Base-by-base conservation (phyloP, 2,797 vertebrate genomes). In the Tamandua tetradactyla region DNA sequence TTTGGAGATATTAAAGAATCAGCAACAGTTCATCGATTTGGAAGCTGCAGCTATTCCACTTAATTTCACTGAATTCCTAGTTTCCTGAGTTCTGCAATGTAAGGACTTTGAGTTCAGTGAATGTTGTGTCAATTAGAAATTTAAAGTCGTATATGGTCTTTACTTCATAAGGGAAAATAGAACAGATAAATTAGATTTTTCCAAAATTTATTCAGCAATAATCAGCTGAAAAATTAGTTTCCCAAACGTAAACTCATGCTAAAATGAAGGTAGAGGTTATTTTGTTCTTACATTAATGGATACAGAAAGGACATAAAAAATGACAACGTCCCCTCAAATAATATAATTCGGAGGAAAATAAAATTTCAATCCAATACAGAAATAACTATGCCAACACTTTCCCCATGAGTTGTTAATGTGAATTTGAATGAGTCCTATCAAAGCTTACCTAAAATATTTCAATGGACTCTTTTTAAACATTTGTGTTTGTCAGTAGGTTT, bases 1-100 rank as follows among this genome's bases (percentile, higher is more conserved):
- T 97, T 95, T 89, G 95, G 89, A 98, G 93, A 80, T 37, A 95
- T 90, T 55, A 89, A 96, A 97, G 96, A 95, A 93, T 91, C 95
- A 40, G 96, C 90, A 81, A 4, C 30, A 69, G 59, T 71, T 90
- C 89, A 6, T 72, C 27, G 49, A 22, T 35, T 55, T 93, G 52
- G 40, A 25, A 87, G 86, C 27, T 90, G 32, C 8, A 93, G 47
- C 25, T 57, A 90, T 71, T 64, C 84, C 44, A 52, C 74, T 83
- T 93, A 91, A 93, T 86, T 83, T 55, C 69, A 76, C 87, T 80
- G 25, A 85, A 92, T 90, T 87, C 86, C 52, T 81, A 93, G 37
- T 42, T 62, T 85, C 72, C 57, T 89, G 69, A 68, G 30, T 40
- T 71, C 30, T 57, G 35, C 25, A 93, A 62, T 2, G 0, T 68